Evolutionary conservation across 2,797 vertebrate species (phyloP).

Genomic region (Alcedo atthis): DNA sequence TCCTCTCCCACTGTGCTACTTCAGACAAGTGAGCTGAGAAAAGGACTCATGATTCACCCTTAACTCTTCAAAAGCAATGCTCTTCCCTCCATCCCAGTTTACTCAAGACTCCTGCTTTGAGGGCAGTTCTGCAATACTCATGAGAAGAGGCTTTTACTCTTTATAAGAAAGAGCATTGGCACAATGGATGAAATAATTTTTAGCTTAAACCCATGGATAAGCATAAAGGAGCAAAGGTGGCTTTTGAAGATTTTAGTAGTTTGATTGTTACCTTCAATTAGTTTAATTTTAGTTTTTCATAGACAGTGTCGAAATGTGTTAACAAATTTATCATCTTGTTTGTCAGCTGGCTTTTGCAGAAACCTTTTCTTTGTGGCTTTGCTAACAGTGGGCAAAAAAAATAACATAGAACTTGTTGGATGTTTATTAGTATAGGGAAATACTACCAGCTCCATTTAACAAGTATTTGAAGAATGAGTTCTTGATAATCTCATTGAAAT

Average conservation of each 20-base stretch:
- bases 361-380: neutral
- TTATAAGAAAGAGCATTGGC: neutral
- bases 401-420: neutral
- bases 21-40: neutral
- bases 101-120: neutral
- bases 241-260: neutral
- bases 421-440: neutral
- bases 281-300: neutral
- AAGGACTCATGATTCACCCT: neutral
- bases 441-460: neutral
- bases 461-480: neutral
- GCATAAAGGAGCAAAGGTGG: neutral
- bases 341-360: neutral
- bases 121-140: neutral
- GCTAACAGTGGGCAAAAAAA: neutral
- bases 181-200: neutral
- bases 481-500: neutral
- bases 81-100: neutral
- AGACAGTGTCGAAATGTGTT: neutral
- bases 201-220: neutral
- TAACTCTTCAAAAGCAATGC: neutral
- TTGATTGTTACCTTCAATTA: neutral
- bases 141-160: neutral
- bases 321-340: neutral
- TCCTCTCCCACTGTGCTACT: conserved; percentile 1